Evolutionary conservation across 30 jellyfish, hydroid and myxozoan species (phyloP).

Genomic region (Cassiopea andromeda): DNA sequence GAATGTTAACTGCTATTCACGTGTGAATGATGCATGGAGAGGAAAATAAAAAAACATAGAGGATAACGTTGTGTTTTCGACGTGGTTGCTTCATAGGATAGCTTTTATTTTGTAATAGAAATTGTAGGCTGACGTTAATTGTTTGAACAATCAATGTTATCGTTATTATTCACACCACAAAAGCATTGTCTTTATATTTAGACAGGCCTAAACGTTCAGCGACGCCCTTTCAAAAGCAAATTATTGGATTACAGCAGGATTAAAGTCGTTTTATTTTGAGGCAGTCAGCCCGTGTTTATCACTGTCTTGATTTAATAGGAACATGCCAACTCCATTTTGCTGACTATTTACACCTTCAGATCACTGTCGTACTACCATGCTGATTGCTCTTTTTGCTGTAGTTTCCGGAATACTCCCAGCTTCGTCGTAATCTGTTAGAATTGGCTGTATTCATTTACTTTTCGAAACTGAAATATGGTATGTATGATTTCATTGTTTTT

Average conservation of each 20-base stretch:
- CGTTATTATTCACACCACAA: not conserved
- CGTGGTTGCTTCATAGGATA: not conserved
- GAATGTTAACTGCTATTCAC: constrained; percentile 5
- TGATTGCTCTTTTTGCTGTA: constrained; percentile 48
- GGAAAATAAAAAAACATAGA: not conserved
- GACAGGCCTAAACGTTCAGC: not conserved
- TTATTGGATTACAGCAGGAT: constrained; percentile 38
- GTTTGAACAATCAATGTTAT: not conserved
- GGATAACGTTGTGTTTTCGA: not conserved
- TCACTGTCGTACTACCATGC: constrained; percentile 1
- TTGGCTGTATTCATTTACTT: not conserved
- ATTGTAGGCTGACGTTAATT: not conserved
- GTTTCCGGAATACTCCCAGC: constrained; percentile 61
- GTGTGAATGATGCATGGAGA: not conserved
- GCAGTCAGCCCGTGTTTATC: constrained; percentile 25
- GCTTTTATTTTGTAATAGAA: not conserved
- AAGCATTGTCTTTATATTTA: not conserved
- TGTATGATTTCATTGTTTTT: not conserved
- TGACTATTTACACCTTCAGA: not conserved
- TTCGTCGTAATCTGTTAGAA: not conserved
- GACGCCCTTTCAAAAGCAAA: constrained; percentile 13
- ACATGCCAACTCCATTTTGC: not conserved
- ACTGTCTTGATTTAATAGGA: not conserved
- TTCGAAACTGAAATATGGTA: not conserved
- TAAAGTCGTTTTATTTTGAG: constrained; percentile 29